A percentile compares a stretch with the other conserved stretches of the same genome.
These are phyloP conservation scores for Lagopus muta DNA, from an alignment of 2,113 vertebrate species.

Conservation along the genomic window DNA sequence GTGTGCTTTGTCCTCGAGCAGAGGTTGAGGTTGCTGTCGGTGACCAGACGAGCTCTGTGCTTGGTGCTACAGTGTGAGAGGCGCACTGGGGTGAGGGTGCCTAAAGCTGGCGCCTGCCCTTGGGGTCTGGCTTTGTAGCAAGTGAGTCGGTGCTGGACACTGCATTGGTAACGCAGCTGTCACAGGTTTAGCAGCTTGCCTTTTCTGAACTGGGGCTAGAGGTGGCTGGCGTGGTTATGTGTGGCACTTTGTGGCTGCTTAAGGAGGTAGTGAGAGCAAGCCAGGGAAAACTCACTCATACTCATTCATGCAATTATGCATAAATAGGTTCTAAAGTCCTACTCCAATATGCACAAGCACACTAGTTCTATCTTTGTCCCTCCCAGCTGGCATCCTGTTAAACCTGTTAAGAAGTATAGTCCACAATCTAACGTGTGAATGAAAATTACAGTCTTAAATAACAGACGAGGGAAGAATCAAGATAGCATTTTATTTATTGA, in stretches of 20 bases:
- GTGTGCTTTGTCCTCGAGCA: background rate
- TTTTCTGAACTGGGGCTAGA: too few species aligned
- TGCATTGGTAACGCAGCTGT: fast-evolving
- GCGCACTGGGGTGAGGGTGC: fast-evolving
- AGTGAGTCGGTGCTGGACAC: fast-evolving
- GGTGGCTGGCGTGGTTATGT: fast-evolving
- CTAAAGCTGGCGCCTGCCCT: background rate
- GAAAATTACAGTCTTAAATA: constrained; percentile 1
- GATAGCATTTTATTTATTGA: background rate
- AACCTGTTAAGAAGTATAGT: background rate
- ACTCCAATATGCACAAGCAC: background rate
- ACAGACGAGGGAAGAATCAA: background rate
- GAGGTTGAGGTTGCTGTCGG: background rate
- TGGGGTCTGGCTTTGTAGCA: background rate
- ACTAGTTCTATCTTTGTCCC: background rate
- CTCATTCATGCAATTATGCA: background rate
- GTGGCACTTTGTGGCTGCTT: background rate
- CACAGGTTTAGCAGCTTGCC: background rate
- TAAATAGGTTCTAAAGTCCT: background rate
- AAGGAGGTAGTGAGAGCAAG: background rate
- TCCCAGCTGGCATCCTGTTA: background rate
- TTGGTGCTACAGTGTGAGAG: fast-evolving
- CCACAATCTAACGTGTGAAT: background rate
- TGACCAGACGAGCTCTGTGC: background rate
- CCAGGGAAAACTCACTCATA: background rate